phyloP scores from a whole-genome alignment of 2,888 invertebrate species.

The Idaea dimidiata region DNA sequence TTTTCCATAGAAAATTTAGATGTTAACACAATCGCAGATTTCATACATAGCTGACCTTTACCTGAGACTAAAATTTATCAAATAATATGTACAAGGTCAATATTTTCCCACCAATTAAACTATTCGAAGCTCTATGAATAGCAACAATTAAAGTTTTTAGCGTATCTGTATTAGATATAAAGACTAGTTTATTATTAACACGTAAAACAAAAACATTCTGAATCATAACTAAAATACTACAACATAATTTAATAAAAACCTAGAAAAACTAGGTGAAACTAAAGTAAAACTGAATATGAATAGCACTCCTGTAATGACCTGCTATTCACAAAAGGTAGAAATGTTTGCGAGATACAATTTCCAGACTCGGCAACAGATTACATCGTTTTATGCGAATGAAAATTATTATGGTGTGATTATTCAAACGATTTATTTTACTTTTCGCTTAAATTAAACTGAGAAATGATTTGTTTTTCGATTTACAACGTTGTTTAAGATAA shows the following conservation, averaged over 20 bases:
- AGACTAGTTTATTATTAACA: too few species aligned
- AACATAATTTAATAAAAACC: conserved; percentile 10
- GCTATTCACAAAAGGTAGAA: conserved; percentile 22
- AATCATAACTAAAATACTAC: background rate
- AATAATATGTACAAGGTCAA: too few species aligned
- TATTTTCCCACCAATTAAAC: too few species aligned
- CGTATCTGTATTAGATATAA: too few species aligned
- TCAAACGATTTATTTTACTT: background rate
- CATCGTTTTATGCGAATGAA: conserved; percentile 5
- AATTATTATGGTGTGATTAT: conserved; percentile 1
- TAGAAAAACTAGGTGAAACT: conserved; percentile 19
- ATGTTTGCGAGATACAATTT: conserved; percentile 26
- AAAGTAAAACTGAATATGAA: conserved; percentile 24
- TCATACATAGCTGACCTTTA: too few species aligned
- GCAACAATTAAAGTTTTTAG: too few species aligned
- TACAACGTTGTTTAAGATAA: background rate
- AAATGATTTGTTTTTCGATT: background rate
- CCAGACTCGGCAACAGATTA: conserved; percentile 15
- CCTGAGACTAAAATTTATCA: too few species aligned
- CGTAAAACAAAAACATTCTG: too few species aligned
- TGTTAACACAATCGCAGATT: too few species aligned
- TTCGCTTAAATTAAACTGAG: background rate
- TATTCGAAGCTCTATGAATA: too few species aligned
- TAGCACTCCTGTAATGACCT: conserved; percentile 29
- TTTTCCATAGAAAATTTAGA: too few species aligned